A percentile compares a stretch with the other conserved stretches of the same genome.
phyloP scores from a whole-genome alignment of 2,888 invertebrate genomes.

The Erannis defoliaria region DNA sequence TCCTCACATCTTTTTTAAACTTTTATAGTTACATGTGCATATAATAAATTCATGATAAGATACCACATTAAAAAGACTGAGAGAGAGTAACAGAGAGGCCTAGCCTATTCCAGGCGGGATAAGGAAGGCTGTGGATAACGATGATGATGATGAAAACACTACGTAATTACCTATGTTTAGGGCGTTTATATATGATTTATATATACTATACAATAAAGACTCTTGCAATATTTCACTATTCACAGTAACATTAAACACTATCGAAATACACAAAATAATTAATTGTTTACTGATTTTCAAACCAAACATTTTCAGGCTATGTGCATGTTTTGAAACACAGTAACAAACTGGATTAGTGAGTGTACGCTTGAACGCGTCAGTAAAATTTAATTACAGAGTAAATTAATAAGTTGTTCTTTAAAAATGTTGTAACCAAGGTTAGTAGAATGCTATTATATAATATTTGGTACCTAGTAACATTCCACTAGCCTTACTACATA shows the following conservation, averaged over 20 bases:
- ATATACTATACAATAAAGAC: constrained; percentile 51
- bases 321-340: constrained; percentile 32
- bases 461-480: too few relatives aligned
- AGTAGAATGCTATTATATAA: not conserved
- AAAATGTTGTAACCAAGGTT: not conserved
- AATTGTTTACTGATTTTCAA: not conserved
- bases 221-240: constrained; percentile 35
- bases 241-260: constrained; percentile 30
- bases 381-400: constrained; percentile 61
- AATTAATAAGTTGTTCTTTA: constrained; percentile 10
- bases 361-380: constrained; percentile 56
- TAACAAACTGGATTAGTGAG: constrained; percentile 43
- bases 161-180: constrained; percentile 55
- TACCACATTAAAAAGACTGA: too few relatives aligned
- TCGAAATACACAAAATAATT: constrained; percentile 15
- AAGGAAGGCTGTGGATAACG: too few relatives aligned
- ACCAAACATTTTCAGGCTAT: constrained; percentile 30
- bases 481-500: too few relatives aligned
- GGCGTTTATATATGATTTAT: constrained; percentile 59
- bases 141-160: not conserved
- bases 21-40: too few relatives aligned
- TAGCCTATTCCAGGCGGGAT: too few relatives aligned
- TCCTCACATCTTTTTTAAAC: too few relatives aligned
- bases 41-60: too few relatives aligned
- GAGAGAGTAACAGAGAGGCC: too few relatives aligned